Evolutionary conservation across 1,140 invertebrate species (phyloP).

Genomic region (Lepidurus couesii): DNA sequence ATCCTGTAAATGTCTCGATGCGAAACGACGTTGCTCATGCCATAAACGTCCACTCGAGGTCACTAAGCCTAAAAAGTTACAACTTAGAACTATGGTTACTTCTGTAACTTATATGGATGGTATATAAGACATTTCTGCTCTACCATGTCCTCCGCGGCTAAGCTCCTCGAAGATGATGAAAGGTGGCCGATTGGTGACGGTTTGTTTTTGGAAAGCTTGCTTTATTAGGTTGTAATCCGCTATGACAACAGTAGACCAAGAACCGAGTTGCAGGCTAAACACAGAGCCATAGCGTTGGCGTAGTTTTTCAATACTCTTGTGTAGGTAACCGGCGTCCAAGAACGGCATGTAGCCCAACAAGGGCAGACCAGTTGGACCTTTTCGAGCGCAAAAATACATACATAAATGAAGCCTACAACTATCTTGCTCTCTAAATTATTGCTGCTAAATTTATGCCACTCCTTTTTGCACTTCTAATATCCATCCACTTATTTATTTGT

Average conservation of each 20-base stretch:
- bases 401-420: too few relatives aligned
- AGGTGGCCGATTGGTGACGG: not conserved
- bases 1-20: constrained; percentile 35
- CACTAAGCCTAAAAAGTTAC: not conserved
- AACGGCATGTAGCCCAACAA: constrained; percentile 7
- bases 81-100: not conserved
- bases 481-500: too few relatives aligned
- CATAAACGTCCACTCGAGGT: constrained; percentile 33
- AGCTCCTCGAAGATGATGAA: constrained; percentile 5
- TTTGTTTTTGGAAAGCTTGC: not conserved
- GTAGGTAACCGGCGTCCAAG: not conserved
- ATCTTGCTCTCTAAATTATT: too few relatives aligned
- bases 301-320: constrained; percentile 27
- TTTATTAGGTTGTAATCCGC: constrained; percentile 24
- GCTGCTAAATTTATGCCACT: too few relatives aligned
- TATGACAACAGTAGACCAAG: constrained; percentile 25
- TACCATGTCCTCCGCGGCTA: constrained; percentile 20
- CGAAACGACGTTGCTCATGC: constrained; percentile 37
- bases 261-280: constrained; percentile 21
- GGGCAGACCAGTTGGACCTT: constrained; percentile 42
- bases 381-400: constrained; percentile 25
- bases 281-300: not conserved
- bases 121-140: not conserved
- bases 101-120: too few relatives aligned
- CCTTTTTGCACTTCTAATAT: too few relatives aligned